Conservation (phyloP, 2,888 invertebrate genomes). For the Pandemis corylana region DNA sequence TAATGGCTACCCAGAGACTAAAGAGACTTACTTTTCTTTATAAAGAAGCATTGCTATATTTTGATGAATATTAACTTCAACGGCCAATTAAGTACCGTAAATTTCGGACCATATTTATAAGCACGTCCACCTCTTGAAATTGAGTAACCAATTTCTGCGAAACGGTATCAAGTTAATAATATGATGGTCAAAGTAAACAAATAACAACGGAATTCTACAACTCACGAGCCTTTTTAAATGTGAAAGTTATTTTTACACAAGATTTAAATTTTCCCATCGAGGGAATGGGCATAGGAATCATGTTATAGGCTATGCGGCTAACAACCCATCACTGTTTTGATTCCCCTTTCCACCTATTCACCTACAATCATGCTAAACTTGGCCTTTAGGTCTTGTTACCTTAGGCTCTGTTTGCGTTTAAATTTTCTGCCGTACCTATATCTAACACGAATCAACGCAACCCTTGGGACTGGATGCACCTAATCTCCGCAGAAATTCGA, state of each 20-base stretch:
- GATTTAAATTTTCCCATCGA: not conserved
- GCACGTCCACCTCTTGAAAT: not conserved
- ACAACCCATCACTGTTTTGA: too few species aligned
- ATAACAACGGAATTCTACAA: not conserved
- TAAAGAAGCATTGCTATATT: constrained; percentile 27
- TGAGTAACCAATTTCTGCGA: not conserved
- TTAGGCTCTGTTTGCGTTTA: too few species aligned
- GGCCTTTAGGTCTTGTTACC: too few species aligned
- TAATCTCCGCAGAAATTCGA: constrained; percentile 37
- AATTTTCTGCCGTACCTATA: not conserved
- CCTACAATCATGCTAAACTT: too few species aligned
- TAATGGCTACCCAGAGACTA: constrained; percentile 23
- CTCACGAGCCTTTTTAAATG: not conserved
- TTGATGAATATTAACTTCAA: not conserved
- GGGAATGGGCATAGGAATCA: too few species aligned
- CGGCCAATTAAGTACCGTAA: not conserved
- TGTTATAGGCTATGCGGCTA: too few species aligned
- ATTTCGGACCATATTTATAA: too few species aligned
- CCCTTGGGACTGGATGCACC: constrained; percentile 15
- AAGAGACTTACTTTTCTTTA: constrained; percentile 21
- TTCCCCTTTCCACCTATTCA: too few species aligned
- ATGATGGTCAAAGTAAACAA: not conserved
- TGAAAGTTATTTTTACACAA: not conserved
- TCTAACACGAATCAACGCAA: not conserved
- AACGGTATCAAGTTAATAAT: not conserved